Base-by-base conservation (phyloP, 2,888 invertebrate species). In the Pollenia angustigena region DNA sequence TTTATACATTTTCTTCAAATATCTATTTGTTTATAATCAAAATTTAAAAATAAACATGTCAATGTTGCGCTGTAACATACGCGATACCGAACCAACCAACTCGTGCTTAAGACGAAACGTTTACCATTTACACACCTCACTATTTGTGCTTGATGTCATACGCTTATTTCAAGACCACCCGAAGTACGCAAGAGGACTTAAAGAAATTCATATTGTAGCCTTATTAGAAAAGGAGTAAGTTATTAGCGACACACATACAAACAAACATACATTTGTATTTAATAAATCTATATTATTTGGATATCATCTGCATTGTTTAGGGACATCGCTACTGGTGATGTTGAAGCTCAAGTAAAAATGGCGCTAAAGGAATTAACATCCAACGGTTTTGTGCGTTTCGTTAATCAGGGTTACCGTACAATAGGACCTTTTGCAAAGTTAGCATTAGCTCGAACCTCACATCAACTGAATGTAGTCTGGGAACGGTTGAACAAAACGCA, bases 101-200 rank as follows among this genome's bases (percentile, higher is more conserved):
- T 89, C 89, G 48, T 87, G 87, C 68, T 85, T 91, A 79, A 89
- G 88, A 6, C 88, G 89, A 66, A 92, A 92, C 81, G 84, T 89
- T 0, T 93, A 92, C 75, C 92, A 92, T 56, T 87, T 92, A 54
- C 90, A 93, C 14, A 85, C 91, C 72, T 91, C 92, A 0, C 87
- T 93, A 1, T 93, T 92, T 79, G 92, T 93, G 1, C 89, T 93
- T 87, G 93, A 93, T 79, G 90, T 91, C 74, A 90, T 93, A 44
- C 90, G 93, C 58, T 89, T 91, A 44, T 92, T 93, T 62, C 93
- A 93, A 81, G 91, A 93, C 87, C 91, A 92, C 89, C 91, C 93
- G 32, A 91, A 90, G 68, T 93, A 91, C 78, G 72, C 84, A 4
- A 88, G 87, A 16, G 93, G 92, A 42, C 89, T 93, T 0, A 89